Evolutionary conservation across 37 sponge, comb jelly and placozoan species (phyloP), one percentile per base, ranked within the genome.

Genomic region (Aplysina aerophoba): DNA sequence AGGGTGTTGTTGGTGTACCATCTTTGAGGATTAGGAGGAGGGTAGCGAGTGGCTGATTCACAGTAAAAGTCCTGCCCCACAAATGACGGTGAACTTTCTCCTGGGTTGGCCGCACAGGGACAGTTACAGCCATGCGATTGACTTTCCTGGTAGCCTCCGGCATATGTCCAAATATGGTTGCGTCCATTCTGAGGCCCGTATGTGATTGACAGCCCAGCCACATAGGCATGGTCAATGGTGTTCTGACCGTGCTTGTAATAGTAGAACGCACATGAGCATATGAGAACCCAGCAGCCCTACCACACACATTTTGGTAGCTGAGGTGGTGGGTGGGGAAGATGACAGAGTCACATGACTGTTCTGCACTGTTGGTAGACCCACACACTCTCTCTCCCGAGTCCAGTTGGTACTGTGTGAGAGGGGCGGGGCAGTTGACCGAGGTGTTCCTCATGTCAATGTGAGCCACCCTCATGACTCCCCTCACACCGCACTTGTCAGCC

Each of bases 401-500:
- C 50, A 44, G 50, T 69, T 30, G 28, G 33, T 69, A 69, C 35
- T 34, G 71, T 11, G 71, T 69, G 35, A 69, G 71, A 31, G 71
- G 71, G 13, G 34, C 13, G 28, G 71, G 71, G 34, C 71, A 69
- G 27, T 30, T 69, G 17, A 34, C 71, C 11, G 17, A 31, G 34
- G 71, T 30, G 34, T 28, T 69, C 17, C 15, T 69, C 71, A 69
- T 27, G 71, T 69, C 71, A 30, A 69, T 69, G 71, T 69, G 28
- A 3, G 34, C 71, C 71, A 69, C 71, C 30, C 71, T 69, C 71
- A 69, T 69, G 35, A 69, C 34, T 11, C 71, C 71, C 34, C 71
- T 69, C 71, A 69, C 71, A 34, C 71, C 71, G 34, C 71, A 69
- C 71, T 69, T 69, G 71, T 69, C 71, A 34, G 27, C 71, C 33